These are phyloP conservation scores for Montipora sp. DNA, from an alignment of 64 coral and sea anemone genomes.

Conservation along the genomic window DNA sequence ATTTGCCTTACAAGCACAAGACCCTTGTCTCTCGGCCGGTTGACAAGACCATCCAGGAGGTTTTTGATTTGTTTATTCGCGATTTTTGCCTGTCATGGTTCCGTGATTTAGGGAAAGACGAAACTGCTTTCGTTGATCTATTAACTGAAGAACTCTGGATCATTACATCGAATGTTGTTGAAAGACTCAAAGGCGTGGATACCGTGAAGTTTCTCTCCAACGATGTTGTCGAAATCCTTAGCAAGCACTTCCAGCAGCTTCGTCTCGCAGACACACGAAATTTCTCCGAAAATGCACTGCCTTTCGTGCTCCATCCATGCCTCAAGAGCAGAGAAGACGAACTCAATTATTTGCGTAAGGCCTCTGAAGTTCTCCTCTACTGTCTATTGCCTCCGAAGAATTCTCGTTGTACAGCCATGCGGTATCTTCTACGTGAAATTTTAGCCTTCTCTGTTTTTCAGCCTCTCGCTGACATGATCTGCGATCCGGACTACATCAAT, in stretches of 20 bases:
- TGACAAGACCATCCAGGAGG: conserved; percentile 95
- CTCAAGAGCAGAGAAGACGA: conserved; percentile 72
- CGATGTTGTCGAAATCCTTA: conserved; percentile 94
- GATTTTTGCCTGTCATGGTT: conserved; percentile 99
- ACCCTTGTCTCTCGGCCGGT: conserved; percentile 89
- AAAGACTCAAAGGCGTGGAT: conserved; percentile 77
- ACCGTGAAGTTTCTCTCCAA: conserved; percentile 93
- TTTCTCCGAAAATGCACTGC: conserved; percentile 70
- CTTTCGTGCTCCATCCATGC: conserved; percentile 92
- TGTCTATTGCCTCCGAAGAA: conserved; percentile 80
- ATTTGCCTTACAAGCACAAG: conserved; percentile 84
- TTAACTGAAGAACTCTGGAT: conserved; percentile 94
- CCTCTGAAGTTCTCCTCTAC: conserved; percentile 82
- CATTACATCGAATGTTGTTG: conserved; percentile 69
- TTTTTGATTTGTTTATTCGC: conserved; percentile 95
- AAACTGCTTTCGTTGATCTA: conserved; percentile 86
- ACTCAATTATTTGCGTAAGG: conserved; percentile 85
- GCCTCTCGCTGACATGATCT: conserved; percentile 92
- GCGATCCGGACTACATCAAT: conserved; percentile 99
- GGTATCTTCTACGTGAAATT: conserved; percentile 84
- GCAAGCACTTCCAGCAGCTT: conserved; percentile 92
- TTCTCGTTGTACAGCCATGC: conserved; percentile 78
- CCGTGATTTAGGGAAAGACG: conserved; percentile 88
- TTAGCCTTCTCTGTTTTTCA: conserved; percentile 95
- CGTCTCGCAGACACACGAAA: conserved; percentile 84